phyloP scores from a whole-genome alignment of 1,140 invertebrate genomes.

The Diabrotica virgifera region DNA sequence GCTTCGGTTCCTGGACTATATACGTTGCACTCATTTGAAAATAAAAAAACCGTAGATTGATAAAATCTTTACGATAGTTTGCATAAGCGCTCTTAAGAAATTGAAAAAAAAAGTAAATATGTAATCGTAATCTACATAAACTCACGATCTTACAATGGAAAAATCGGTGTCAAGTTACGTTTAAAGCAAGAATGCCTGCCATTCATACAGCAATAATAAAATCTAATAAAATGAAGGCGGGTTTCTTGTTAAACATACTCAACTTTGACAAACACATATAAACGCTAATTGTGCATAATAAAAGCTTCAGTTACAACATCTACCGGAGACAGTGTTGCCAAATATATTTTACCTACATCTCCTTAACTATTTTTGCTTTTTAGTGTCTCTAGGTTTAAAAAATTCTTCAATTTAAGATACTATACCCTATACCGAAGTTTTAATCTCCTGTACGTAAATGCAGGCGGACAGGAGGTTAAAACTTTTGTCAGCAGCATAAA shows the following conservation, averaged over 20 bases:
- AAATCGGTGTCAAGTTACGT: not conserved
- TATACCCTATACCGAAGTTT: too few relatives aligned
- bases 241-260: not conserved
- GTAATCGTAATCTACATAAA: not conserved
- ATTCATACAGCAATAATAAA: not conserved
- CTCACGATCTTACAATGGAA: not conserved
- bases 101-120: not conserved
- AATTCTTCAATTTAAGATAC: too few relatives aligned
- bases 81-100: not conserved
- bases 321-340: not conserved
- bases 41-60: too few relatives aligned
- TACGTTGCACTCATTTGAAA: too few relatives aligned
- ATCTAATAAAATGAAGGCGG: slow-evolving; percentile 2
- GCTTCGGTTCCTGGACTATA: too few relatives aligned
- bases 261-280: not conserved
- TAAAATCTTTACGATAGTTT: too few relatives aligned
- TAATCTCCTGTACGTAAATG: too few relatives aligned
- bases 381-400: too few relatives aligned
- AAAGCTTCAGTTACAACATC: slow-evolving; percentile 2
- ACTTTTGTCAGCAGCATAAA: too few relatives aligned
- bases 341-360: not conserved
- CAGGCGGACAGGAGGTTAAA: too few relatives aligned
- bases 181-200: not conserved
- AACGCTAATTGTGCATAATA: not conserved
- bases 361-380: too few relatives aligned